A percentile compares a stretch with the other conserved stretches of the same genome.
These are phyloP conservation scores for Smittia aterrima DNA, from an alignment of 2,888 invertebrate species.

Conservation along the genomic window DNA sequence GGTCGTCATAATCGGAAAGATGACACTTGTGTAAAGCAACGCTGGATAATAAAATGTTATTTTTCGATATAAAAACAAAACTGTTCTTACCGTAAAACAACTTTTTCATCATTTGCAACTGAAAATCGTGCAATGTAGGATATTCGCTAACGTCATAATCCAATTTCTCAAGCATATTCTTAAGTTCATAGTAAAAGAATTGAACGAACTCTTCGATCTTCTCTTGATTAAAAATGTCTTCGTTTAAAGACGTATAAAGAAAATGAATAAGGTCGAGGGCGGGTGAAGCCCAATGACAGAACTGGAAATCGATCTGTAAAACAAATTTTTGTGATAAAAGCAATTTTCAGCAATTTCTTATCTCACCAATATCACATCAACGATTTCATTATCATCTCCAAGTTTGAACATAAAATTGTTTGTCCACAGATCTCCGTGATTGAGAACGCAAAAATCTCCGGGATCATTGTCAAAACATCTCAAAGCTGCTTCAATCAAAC, in stretches of 20 bases:
- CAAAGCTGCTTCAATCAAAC: constrained; percentile 42
- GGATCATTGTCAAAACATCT: not conserved
- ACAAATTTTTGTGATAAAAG: not conserved
- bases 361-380: constrained; percentile 48
- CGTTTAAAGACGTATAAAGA: constrained; percentile 5
- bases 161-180: not conserved
- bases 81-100: constrained; percentile 17
- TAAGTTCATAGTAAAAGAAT: not conserved
- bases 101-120: not conserved
- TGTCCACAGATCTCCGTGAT: constrained; percentile 59
- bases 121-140: constrained; percentile 1
- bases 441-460: constrained; percentile 54
- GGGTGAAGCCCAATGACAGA: constrained; percentile 9
- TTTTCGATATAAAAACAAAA: not conserved
- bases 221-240: constrained; percentile 9
- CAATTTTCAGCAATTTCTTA: not conserved
- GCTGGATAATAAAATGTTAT: constrained; percentile 4
- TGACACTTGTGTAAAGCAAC: not conserved
- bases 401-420: constrained; percentile 57
- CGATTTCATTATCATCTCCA: constrained; percentile 46
- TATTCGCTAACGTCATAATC: not conserved
- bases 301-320: constrained; percentile 30
- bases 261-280: constrained; percentile 10
- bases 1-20: not conserved
- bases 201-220: not conserved